Base-by-base conservation (phyloP, 2,113 vertebrate species). In the Neoarius graeffei region DNA sequence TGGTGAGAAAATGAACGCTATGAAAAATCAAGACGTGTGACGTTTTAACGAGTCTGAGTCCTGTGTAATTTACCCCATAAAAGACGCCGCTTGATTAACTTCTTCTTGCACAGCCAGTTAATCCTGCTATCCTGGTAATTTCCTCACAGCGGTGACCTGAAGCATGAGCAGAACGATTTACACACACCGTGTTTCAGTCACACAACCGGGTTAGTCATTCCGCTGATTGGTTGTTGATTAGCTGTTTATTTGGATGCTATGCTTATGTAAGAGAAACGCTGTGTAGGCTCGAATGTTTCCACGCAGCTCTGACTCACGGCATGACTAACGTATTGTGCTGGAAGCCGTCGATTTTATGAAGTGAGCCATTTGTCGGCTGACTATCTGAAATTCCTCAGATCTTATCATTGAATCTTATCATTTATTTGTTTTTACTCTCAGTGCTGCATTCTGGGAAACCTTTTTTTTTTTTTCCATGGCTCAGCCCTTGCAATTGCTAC, bases 161-260 rank as follows among this genome's bases (percentile, higher is more conserved):
- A 86, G 42, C 76, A 42, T 27, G 35, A 56, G 76, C 52, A 35
- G 27, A 57, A 42, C 1, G 10, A 8, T 52, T 56, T 86, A 79
- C 62, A 54, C 62, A 82, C 50, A n/a, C 19, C 19, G 23, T 60
- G 83, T 74, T 77, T 85, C 50, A 85, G 50, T 42, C 59, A 20
- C 50, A 69, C 17, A 10, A 2, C 25, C 52, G 7, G n/a, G n/a
- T 19, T 52, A 66, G 50, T 81, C 67, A 57, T 69, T 71, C 48
- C 14, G 19, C 84, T 59, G 64, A 83, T 74, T 17, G 81, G 80
- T 56, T 87, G 85, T 67, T 88, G 85, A 88, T 88, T 86, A 76
- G 17, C 30, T 89, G 89, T 89, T 88, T 90, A 87, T 89, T 87
- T 85, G 42, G 82, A 90, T 80, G 88, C 62, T 54, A 13, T 82